These are phyloP conservation scores for Chamaetylas fuelleborni DNA, from an alignment of 2,113 vertebrate species.

Conservation along the genomic window DNA sequence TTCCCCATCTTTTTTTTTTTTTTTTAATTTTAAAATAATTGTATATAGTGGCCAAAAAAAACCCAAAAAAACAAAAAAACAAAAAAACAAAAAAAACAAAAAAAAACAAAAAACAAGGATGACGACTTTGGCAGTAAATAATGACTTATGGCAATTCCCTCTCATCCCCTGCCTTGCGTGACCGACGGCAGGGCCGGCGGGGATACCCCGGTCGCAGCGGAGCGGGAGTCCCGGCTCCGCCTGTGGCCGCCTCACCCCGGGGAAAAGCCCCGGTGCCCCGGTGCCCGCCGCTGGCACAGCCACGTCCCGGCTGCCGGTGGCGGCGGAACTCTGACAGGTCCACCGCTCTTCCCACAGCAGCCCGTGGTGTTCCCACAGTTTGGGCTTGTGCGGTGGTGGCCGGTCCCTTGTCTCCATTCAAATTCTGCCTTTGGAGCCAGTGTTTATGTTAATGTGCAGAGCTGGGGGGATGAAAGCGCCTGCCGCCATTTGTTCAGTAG, in stretches of 20 bases:
- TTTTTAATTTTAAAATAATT: neutral
- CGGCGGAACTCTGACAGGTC: neutral
- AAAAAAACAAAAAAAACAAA: neutral
- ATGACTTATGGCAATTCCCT: conserved; percentile 48
- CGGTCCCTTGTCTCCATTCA: conserved; percentile 69
- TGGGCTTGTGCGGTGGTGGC: conserved; percentile 10
- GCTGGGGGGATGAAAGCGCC: conserved; percentile 75
- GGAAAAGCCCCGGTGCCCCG: neutral
- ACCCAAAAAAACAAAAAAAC: no score
- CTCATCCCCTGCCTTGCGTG: neutral
- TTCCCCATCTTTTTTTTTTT: neutral
- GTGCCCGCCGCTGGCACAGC: neutral
- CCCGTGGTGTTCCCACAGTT: conserved; percentile 44
- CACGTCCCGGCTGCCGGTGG: neutral
- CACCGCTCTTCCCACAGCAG: conserved; percentile 1
- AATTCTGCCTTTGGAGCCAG: conserved; percentile 70
- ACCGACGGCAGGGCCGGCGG: neutral
- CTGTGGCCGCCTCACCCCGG: neutral
- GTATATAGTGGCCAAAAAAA: neutral
- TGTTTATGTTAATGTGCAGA: conserved; percentile 77
- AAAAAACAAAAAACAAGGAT: neutral
- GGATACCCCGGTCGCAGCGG: no score
- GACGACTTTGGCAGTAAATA: conserved; percentile 63
- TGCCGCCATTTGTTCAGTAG: conserved; percentile 80
- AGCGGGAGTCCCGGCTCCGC: neutral